phyloP scores from a whole-genome alignment of 1,140 invertebrate genomes.

The Acyrthosiphon pisum region DNA sequence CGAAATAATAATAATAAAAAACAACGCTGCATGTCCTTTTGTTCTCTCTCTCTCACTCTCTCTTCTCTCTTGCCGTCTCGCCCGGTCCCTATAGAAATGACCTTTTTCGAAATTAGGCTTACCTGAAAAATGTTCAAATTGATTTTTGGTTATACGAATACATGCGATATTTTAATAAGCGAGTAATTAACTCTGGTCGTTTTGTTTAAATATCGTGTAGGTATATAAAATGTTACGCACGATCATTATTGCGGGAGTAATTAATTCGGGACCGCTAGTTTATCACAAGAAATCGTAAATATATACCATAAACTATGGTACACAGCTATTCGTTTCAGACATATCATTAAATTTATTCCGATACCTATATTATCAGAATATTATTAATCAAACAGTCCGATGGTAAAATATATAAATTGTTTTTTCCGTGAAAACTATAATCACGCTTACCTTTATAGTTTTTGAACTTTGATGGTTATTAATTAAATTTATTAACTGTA shows the following conservation, averaged over 20 bases:
- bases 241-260: background rate
- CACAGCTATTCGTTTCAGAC: background rate
- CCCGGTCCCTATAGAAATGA: background rate
- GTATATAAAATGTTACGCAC: background rate
- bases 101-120: constrained; percentile 50
- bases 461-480: constrained; percentile 7
- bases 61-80: too few relatives aligned
- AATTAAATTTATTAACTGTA: background rate
- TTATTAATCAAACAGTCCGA: constrained; percentile 15
- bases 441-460: background rate
- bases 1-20: constrained; percentile 41
- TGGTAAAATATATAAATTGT: background rate
- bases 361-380: constrained; percentile 8
- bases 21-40: constrained; percentile 47
- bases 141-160: constrained; percentile 24
- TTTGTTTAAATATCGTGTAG: background rate
- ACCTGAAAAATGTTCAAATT: constrained; percentile 46
- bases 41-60: background rate
- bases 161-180: constrained; percentile 25
- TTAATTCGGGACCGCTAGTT: background rate
- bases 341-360: background rate
- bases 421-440: background rate
- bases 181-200: background rate
- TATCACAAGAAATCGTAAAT: constrained; percentile 1
- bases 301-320: background rate